A percentile compares a stretch with the other conserved stretches of the same genome.
phyloP scores from a whole-genome alignment of 2,888 invertebrate genomes.

The Troglohyphantes excavatus region DNA sequence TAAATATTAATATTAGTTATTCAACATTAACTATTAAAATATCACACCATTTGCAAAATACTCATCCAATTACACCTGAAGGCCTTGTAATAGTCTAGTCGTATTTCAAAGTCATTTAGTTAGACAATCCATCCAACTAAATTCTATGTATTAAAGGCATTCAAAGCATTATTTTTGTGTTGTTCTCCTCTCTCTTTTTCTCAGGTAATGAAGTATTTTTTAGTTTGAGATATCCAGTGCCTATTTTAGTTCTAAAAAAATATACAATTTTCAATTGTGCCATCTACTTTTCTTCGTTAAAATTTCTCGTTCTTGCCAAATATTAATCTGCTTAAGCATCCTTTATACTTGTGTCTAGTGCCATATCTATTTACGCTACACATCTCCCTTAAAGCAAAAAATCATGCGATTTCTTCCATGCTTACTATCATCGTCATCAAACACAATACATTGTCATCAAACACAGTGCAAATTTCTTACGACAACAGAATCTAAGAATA shows the following conservation, averaged over 20 bases:
- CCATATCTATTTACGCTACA: conserved; percentile 57
- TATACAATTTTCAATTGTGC: conserved; percentile 26
- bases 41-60: too few species aligned
- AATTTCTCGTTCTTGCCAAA: conserved; percentile 55
- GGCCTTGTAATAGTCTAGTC: neutral
- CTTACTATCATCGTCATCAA: neutral
- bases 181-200: neutral
- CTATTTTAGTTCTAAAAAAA: neutral
- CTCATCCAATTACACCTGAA: too few species aligned
- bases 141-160: neutral
- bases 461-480: neutral
- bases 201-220: too few species aligned
- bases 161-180: neutral
- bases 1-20: too few species aligned
- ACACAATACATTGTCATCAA: too few species aligned
- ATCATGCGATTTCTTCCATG: neutral
- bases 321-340: conserved; percentile 51
- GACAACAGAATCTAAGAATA: neutral
- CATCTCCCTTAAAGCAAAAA: neutral
- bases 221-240: too few species aligned
- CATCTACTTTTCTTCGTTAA: conserved; percentile 31
- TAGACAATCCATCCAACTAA: neutral
- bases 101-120: neutral
- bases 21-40: too few species aligned
- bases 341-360: conserved; percentile 26